Percentiles rank a stretch among this genome's conserved stretches.
phyloP scores from a whole-genome alignment of 2,888 invertebrate genomes.

The Agrotis clavis region DNA sequence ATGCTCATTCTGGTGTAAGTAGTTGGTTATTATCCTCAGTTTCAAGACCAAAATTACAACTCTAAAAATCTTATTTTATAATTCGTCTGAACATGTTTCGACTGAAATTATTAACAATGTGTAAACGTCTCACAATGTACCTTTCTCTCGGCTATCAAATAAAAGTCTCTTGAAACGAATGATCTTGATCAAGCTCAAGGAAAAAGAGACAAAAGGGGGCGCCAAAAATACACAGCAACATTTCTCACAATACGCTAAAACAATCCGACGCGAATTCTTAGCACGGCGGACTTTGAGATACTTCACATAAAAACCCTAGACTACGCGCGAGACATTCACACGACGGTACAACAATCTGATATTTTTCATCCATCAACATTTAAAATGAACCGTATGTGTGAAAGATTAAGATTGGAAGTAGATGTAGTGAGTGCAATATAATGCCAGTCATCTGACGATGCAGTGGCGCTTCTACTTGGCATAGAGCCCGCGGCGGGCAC shows the following conservation, averaged over 20 bases:
- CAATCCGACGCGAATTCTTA: conserved; percentile 77
- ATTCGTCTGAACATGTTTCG: background rate
- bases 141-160: conserved; percentile 31
- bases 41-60: conserved; percentile 12
- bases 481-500: conserved; percentile 82
- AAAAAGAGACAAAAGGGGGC: conserved; percentile 51
- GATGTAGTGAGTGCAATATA: conserved; percentile 65
- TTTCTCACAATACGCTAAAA: conserved; percentile 72
- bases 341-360: conserved; percentile 72
- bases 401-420: conserved; percentile 66
- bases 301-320: conserved; percentile 86
- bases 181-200: conserved; percentile 60
- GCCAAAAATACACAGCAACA: conserved; percentile 68
- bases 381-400: conserved; percentile 73
- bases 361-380: conserved; percentile 51
- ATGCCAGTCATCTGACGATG: conserved; percentile 78
- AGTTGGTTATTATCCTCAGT: conserved; percentile 9
- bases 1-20: conserved; percentile 24
- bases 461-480: conserved; percentile 89
- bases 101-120: conserved; percentile 13
- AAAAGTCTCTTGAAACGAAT: conserved; percentile 27
- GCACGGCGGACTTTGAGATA: conserved; percentile 81
- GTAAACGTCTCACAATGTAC: conserved; percentile 21
- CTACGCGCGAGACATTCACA: conserved; percentile 85
- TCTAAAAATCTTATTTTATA: background rate